Percentiles rank a stretch among this genome's conserved stretches.
Conservation (phyloP, 53 echinoderm and acorn worm genomes). For the Paracentrotus lividus region DNA sequence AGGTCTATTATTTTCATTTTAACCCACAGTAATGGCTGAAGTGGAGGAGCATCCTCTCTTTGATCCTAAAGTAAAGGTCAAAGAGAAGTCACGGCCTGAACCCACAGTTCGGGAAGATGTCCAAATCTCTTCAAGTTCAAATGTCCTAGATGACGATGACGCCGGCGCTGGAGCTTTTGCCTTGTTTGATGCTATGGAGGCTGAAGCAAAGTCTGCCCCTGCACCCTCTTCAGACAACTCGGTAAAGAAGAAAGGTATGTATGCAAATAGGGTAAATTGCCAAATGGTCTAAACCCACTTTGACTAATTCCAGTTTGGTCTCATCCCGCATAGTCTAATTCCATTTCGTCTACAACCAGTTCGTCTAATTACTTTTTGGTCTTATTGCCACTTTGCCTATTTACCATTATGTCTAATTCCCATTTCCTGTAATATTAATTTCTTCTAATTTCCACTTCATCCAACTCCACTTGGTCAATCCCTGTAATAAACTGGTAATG, state of each 20-base stretch:
- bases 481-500: too few relatives aligned
- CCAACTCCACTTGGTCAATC: too few relatives aligned
- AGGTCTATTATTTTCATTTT: neutral
- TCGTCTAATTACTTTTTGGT: too few relatives aligned
- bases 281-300: too few relatives aligned
- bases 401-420: too few relatives aligned
- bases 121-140: neutral
- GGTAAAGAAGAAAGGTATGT: constrained; percentile 35
- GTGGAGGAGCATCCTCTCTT: constrained; percentile 88
- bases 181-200: constrained; percentile 83
- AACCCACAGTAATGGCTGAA: constrained; percentile 58
- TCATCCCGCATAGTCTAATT: too few relatives aligned
- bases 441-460: too few relatives aligned
- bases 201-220: constrained; percentile 62
- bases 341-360: too few relatives aligned
- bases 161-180: constrained; percentile 81
- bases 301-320: too few relatives aligned
- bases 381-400: too few relatives aligned
- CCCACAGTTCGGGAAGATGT: neutral
- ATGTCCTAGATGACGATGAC: constrained; percentile 62
- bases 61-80: constrained; percentile 79
- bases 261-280: neutral
- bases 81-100: neutral
- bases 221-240: constrained; percentile 3
- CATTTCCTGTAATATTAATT: too few relatives aligned